Evolutionary conservation across 2,113 vertebrate genomes (phyloP), one percentile per base, ranked within the genome.

Genomic region (Lutjanus erythropterus): DNA sequence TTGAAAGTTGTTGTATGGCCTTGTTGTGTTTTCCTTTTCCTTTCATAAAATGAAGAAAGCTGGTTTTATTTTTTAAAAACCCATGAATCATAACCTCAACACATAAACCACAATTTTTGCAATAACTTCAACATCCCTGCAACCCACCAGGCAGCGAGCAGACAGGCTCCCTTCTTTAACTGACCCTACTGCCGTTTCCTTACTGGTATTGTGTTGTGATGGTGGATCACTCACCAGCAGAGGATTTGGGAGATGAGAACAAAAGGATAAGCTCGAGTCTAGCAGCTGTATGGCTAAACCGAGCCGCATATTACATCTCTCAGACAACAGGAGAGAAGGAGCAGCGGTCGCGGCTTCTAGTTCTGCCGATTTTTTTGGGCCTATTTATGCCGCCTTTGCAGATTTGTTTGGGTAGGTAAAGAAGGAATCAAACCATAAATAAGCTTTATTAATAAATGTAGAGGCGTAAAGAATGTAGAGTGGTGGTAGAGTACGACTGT

Each of bases 191-290:
- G 18, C 19, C 18, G 50, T 37, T 64, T 56, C 41, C 18, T 37
- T 47, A 46, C 29, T 39, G 35, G 47, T 60, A n/a, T 44, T 49
- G 25, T 12, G 37, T 33, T 55, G 50, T 56, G 50, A 42, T 16
- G 1, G 27, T 41, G 23, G 53, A 69, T 33, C 35, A 70, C 35
- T 70, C 25, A 52, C n/a, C 41, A 23, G 49, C 4, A 39, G 46
- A 47, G 37, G 42, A 72, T 61, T 56, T 65, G 6, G 21, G 59
- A 71, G 18, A 59, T 59, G 12, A 62, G 50, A 25, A 60, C 27
- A 47, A 49, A 50, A 55, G 65, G 41, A 49, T 71, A 29, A 71
- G 66, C 49, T 65, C 0, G 1, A 31, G 59, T 71, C 39, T 9
- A 65, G 42, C 50, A 71, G 49, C 39, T 31, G 46, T 71, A 25